Evolutionary conservation across 2,797 vertebrate genomes (phyloP).

Genomic region (Myiotriccus ornatus): DNA sequence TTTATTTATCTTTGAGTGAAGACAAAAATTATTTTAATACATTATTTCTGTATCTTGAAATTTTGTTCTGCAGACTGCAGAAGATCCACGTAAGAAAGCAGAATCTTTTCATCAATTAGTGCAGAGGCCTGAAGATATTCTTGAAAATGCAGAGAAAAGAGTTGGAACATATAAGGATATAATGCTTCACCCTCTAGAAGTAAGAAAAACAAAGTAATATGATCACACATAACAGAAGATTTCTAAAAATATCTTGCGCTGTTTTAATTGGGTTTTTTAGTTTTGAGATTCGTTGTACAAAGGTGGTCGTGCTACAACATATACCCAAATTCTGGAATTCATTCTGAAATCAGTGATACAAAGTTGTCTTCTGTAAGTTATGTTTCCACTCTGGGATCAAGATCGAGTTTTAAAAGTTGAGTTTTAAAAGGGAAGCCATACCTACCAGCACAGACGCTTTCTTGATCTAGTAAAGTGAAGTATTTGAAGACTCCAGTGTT

Average conservation of each 20-base stretch:
- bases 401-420: not conserved
- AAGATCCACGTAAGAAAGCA: conserved; percentile 38
- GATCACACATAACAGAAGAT: not conserved
- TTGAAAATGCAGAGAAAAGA: conserved; percentile 73
- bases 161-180: conserved; percentile 82
- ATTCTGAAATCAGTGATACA: not conserved
- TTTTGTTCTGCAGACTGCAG: conserved; percentile 38
- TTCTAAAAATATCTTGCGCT: not conserved
- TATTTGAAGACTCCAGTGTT: not conserved
- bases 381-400: not conserved
- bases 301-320: not conserved
- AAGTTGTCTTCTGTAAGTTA: not conserved
- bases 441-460: not conserved
- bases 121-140: conserved; percentile 80
- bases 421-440: not conserved
- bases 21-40: not conserved
- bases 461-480: not conserved
- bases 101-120: conserved; percentile 78
- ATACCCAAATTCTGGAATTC: not conserved
- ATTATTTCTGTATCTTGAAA: not conserved
- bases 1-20: not conserved
- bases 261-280: not conserved
- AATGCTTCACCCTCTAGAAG: conserved; percentile 84
- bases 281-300: not conserved
- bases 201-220: conserved; percentile 59